phyloP scores from a whole-genome alignment of 1,140 invertebrate genomes.

The Marisa cornuarietis region DNA sequence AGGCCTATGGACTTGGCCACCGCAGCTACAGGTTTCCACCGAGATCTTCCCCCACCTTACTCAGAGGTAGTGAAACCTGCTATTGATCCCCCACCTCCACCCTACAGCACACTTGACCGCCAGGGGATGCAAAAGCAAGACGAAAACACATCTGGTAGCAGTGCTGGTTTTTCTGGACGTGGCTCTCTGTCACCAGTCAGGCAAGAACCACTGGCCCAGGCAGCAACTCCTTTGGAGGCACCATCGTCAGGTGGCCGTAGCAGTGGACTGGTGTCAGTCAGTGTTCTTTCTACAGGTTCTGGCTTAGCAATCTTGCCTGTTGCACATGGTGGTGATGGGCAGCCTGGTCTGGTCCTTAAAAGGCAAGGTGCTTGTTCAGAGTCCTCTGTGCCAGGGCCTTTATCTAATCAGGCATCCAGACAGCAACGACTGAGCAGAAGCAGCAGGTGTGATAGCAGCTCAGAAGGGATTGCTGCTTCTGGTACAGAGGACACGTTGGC shows the following conservation, averaged over 20 bases:
- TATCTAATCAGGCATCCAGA: neutral
- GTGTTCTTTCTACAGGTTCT: neutral
- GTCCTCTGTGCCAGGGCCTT: no score
- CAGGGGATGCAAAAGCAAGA: constrained; percentile 24
- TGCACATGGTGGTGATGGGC: neutral
- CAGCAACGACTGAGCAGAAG: constrained; percentile 20
- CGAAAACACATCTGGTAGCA: constrained; percentile 7
- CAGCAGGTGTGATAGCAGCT: neutral
- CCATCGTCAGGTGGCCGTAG: neutral
- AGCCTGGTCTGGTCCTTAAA: neutral
- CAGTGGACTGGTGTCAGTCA: neutral
- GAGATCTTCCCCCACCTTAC: constrained; percentile 55
- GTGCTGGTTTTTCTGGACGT: constrained; percentile 1
- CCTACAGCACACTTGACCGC: constrained; percentile 60
- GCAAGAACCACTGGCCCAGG: constrained; percentile 9
- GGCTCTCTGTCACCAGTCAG: constrained; percentile 4
- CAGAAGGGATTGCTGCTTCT: neutral
- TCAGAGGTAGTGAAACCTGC: constrained; percentile 46
- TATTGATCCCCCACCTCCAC: constrained; percentile 45
- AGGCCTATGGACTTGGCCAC: constrained; percentile 42
- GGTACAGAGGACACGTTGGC: neutral
- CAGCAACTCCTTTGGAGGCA: neutral
- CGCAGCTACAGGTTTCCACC: constrained; percentile 27
- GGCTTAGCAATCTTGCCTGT: neutral
- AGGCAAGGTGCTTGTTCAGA: no score